Evolutionary conservation across 2,888 invertebrate genomes (phyloP), one percentile per base, ranked within the genome.

Genomic region (Synergus laeviventris): DNA sequence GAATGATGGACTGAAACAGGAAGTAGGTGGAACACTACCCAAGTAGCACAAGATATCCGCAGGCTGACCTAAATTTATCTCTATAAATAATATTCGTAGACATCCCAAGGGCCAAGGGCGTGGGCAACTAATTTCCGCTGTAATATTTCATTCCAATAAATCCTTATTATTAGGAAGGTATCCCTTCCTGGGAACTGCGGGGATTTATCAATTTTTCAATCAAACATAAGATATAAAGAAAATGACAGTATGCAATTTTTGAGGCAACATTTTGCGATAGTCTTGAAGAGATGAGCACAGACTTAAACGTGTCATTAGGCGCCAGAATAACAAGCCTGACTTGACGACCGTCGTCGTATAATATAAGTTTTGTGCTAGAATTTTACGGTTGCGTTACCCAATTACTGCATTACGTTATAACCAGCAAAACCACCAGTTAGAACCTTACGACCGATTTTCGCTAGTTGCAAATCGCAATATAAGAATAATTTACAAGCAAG

Each of bases 401-500:
- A 62, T 62, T 62, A 62, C 18, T n/a, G 38, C 38, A 39, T 39
- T 62, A 62, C 38, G 62, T 62, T 62, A 38, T 62, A 39, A 14
- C 62, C 62, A 39, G 39, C 12, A 62, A 62, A 62, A 62, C 62
- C 62, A 38, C 36, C 38, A n/a, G 61, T 62, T 62, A 38, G 36
- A 38, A 38, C 12, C 38, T 60, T 60, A 60, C 31, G 60, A 31
- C 31, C 60, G 24, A 60, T 31, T 60, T 14, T 31, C 31, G 31
- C 31, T 60, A 12, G 31, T 60, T 60, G 31, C 60, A 60, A 60
- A 31, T 60, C 14, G 60, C 39, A 62, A 62, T 39, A 39, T 8
- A 62, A 18, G 62, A 62, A 62, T 62, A 62, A 62, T 39, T 39
- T 39, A 62, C 62, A 62, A 38, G 62, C 38, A 38, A 62, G 38